Base-by-base conservation (phyloP, 2,797 vertebrate genomes). In the Catamblyrhynchus diadema region DNA sequence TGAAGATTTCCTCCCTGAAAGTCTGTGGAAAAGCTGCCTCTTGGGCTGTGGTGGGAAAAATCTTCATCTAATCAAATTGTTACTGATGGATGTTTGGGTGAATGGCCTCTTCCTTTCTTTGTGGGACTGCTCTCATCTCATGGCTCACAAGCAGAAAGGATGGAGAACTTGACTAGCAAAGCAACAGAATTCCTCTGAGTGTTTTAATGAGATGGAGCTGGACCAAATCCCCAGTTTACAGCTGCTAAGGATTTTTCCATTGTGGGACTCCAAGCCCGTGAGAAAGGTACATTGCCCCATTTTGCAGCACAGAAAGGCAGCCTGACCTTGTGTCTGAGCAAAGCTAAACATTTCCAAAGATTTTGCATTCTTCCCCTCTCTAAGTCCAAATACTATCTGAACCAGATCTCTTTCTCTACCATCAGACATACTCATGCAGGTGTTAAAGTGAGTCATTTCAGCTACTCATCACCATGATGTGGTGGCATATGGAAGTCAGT, bases 221-320 rank as follows among this genome's bases (percentile, higher is more conserved):
- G 47, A 93, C 39, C 81, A 93, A 97, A 32, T 50, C 54, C 61
- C 10, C 8, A 6, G 53, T 71, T 95, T 85, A 89, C 47, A 87
- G 41, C 62, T 87, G 41, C 57, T 41, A 82, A 93, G 69, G 69
- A 74, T 91, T 96, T 96, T 96, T 96, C 92, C 86, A 21, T 5
- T 59, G 37, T 84, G 72, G 70, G 44, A 71, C 79, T 94, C 92
- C 71, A 84, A 87, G 56, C 74, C 11, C 10, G 18, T 81, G 61
- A 81, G 42, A 75, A 92, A 95, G 75, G 84, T 92, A 48, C 10
- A 0, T 81, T 87, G 54, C 25, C 33, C 85, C 72, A 13, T 85
- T 77, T 81, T 83, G 53, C 33, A 74, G 21, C 66, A 53, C 35
- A 53, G 51, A 94, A 92, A 78, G 84, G 72, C 95, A 93, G 33